A percentile compares a stretch with the other conserved stretches of the same genome.
Evolutionary conservation across 2,113 vertebrate genomes (phyloP).

Genomic region (Megalops atlanticus): DNA sequence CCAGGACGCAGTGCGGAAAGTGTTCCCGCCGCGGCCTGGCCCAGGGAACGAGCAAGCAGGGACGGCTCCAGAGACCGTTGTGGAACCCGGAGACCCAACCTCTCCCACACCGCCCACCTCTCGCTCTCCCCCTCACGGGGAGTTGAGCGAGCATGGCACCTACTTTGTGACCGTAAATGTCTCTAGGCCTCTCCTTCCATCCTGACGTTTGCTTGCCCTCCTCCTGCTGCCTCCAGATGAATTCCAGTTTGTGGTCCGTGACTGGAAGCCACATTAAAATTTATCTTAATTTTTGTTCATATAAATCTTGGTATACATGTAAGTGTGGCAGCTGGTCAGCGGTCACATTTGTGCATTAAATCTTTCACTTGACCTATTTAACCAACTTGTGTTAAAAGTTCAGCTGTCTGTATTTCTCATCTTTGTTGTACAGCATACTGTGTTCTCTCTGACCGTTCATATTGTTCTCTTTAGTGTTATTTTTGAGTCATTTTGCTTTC

Average conservation of each 20-base stretch:
- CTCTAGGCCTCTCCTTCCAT: neutral
- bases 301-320: too few species aligned
- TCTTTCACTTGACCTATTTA: neutral
- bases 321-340: neutral
- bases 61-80: neutral
- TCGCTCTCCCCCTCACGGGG: neutral
- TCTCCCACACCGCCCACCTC: neutral
- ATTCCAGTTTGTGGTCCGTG: neutral
- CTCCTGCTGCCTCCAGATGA: too few species aligned
- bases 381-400: neutral
- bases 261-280: neutral
- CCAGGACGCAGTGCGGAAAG: neutral
- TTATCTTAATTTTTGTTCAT: neutral
- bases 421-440: neutral
- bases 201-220: too few species aligned
- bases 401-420: neutral
- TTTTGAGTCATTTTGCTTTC: neutral
- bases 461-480: neutral
- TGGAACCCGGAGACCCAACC: neutral
- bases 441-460: too few species aligned
- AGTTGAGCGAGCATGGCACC: neutral
- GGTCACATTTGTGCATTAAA: neutral
- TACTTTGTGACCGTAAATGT: neutral
- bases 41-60: neutral
- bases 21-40: neutral